Evolutionary conservation across 2,888 invertebrate species (phyloP), one percentile per base, ranked within the genome.

Genomic region (Gandaritis pyraliata): DNA sequence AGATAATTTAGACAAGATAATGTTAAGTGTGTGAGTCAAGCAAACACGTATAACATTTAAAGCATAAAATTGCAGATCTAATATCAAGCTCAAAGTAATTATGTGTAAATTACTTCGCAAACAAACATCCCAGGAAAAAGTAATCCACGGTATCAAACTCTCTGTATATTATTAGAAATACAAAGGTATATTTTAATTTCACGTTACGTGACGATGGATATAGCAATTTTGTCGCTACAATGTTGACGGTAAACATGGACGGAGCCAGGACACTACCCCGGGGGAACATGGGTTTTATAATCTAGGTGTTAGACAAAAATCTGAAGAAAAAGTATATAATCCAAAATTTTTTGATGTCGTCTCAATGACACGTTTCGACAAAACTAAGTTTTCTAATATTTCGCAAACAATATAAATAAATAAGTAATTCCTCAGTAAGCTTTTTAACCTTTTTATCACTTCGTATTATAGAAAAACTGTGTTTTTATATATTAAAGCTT

Each of bases 171-270:
- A 77, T 77, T 77, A 78, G 50, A 67, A 72, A 61, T 68, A 69
- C 71, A 68, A 74, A 76, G 65, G 71, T 61, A 69, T 57, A 69
- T 74, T 73, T 72, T 75, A 74, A 77, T 79, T 70, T 70, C 71
- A 64, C 68, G 74, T 75, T 77, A 71, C 73, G 69, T 58, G 54
- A 68, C 68, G 71, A 69, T 65, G 70, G 63, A 66, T 68, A 66
- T 64, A 66, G 71, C 69, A 74, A 75, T 75, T 74, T 75, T 72
- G 73, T 74, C 70, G 74, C 69, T 67, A 75, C 75, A 78, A 71
- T 77, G 75, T 74, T 69, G 65, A 62, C 55, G 53, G 43, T 46
- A 45, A 38, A 45, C 50, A n/a, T 58, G 52, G 54, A 43, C 52
- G 58, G 7, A 54, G 58, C 11, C n/a, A 55, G 55, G 55, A 16